Percentiles rank a stretch among this genome's conserved stretches.
These are phyloP conservation scores for Saccopteryx leptura DNA, from an alignment of 2,113 vertebrate genomes.

Conservation along the genomic window DNA sequence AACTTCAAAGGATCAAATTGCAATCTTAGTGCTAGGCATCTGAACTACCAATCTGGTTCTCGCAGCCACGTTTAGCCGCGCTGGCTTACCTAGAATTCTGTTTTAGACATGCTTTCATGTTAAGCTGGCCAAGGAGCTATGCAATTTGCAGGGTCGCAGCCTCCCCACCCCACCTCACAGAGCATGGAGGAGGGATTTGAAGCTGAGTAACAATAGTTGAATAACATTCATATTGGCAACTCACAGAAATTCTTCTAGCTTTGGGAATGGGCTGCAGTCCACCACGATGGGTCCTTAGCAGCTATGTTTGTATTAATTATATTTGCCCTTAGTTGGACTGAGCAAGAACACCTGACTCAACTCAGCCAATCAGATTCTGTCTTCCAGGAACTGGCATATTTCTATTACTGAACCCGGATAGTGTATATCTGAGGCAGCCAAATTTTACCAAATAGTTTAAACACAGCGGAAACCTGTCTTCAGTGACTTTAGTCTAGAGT, in stretches of 20 bases:
- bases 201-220: not conserved
- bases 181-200: not conserved
- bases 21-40: not conserved
- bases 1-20: not conserved
- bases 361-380: not conserved
- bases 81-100: not conserved
- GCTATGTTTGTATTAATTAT: fast-evolving
- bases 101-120: not conserved
- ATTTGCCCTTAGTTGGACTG: not conserved
- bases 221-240: not conserved
- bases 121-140: not conserved
- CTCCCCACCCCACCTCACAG: not conserved
- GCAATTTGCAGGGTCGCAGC: not conserved
- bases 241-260: not conserved
- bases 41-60: not conserved
- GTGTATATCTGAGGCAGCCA: too few relatives aligned
- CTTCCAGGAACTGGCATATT: not conserved
- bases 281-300: not conserved
- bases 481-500: not conserved
- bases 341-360: not conserved
- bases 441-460: not conserved
- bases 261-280: not conserved
- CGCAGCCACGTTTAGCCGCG: not conserved
- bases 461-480: not conserved
- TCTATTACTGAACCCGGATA: not conserved